These are phyloP conservation scores for Strix aluco DNA, from an alignment of 2,113 vertebrate genomes.

Conservation along the genomic window DNA sequence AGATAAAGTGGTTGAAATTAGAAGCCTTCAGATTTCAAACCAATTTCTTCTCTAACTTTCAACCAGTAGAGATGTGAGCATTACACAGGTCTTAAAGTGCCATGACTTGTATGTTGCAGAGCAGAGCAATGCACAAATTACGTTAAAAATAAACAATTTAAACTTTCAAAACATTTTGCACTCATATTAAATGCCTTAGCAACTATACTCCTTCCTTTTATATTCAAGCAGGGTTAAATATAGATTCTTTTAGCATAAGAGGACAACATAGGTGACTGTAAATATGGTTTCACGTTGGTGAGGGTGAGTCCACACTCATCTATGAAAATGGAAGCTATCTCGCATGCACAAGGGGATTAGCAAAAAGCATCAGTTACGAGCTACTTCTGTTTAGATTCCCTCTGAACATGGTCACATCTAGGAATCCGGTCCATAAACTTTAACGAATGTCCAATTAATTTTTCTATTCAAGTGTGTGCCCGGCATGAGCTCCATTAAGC, in stretches of 20 bases:
- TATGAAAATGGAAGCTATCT: neutral
- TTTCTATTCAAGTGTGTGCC: neutral
- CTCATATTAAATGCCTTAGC: neutral
- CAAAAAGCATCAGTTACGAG: fast-evolving
- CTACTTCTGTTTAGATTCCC: neutral
- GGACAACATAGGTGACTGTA: neutral
- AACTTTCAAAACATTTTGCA: neutral
- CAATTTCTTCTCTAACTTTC: neutral
- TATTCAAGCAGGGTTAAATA: neutral
- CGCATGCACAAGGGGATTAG: fast-evolving
- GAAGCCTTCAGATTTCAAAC: neutral
- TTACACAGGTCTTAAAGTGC: neutral
- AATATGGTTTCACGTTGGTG: neutral
- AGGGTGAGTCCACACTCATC: neutral
- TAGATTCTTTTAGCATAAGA: neutral
- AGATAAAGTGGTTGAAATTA: neutral
- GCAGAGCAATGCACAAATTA: neutral
- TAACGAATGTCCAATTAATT: neutral
- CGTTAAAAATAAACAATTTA: neutral
- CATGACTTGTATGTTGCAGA: neutral
- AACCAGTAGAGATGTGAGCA: neutral
- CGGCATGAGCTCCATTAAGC: neutral
- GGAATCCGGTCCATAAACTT: neutral
- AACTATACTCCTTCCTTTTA: neutral
- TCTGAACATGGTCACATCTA: neutral